phyloP scores from a whole-genome alignment of 2,888 invertebrate species.

The Drosophila antonietae region DNA sequence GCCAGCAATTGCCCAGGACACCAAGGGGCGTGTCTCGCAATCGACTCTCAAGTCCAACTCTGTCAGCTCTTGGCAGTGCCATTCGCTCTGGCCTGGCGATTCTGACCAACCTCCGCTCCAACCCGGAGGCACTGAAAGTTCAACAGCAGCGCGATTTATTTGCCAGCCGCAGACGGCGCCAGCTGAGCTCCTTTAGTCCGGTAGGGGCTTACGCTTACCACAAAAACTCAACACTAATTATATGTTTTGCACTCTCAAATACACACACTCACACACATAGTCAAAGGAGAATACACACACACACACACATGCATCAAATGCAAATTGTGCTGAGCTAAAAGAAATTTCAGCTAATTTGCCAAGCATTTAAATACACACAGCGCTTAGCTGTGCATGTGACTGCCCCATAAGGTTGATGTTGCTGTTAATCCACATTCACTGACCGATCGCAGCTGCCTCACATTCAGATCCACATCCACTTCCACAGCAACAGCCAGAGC shows the following conservation, averaged over 20 bases:
- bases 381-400: slow-evolving; percentile 44
- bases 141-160: slow-evolving; percentile 83
- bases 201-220: slow-evolving; percentile 49
- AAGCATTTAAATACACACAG: slow-evolving; percentile 72
- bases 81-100: slow-evolving; percentile 50
- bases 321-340: slow-evolving; percentile 64
- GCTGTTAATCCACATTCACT: slow-evolving; percentile 45
- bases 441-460: slow-evolving; percentile 35
- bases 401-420: slow-evolving; percentile 50
- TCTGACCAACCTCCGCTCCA: slow-evolving; percentile 40
- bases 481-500: slow-evolving; percentile 27
- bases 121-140: slow-evolving; percentile 75
- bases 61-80: slow-evolving; percentile 68
- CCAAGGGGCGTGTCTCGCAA: slow-evolving; percentile 61
- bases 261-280: slow-evolving; percentile 13
- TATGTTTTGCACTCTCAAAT: slow-evolving; percentile 54
- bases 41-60: slow-evolving; percentile 49
- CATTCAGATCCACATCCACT: slow-evolving; percentile 29
- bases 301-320: slow-evolving; percentile 40
- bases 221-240: slow-evolving; percentile 70
- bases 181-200: slow-evolving; percentile 53
- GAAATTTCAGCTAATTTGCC: slow-evolving; percentile 76
- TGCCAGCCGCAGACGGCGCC: slow-evolving; percentile 74
- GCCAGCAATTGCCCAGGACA: slow-evolving; percentile 56
- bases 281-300: slow-evolving; percentile 1